A percentile compares a stretch with the other conserved stretches of the same genome.
phyloP scores from a whole-genome alignment of 2,113 vertebrate species.

The Girardinichthys multiradiatus region DNA sequence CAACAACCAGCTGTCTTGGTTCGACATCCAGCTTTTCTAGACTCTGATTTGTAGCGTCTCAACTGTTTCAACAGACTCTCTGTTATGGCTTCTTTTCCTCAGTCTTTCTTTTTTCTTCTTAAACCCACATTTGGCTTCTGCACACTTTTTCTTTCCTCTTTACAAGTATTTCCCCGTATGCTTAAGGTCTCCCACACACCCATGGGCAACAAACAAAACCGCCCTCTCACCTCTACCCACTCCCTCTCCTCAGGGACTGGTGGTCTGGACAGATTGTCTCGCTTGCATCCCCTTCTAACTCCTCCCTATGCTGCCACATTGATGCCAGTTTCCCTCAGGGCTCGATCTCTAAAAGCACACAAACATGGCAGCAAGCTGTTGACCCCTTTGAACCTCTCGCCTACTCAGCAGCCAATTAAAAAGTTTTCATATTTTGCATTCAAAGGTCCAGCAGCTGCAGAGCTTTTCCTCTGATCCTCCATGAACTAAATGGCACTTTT shows the following conservation, averaged over 20 bases:
- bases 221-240: constrained; percentile 57
- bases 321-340: constrained; percentile 62
- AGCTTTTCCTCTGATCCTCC: neutral
- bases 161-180: neutral
- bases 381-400: constrained; percentile 41
- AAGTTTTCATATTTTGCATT: constrained; percentile 26
- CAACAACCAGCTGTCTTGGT: constrained; percentile 76
- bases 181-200: constrained; percentile 16
- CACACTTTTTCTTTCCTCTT: constrained; percentile 19
- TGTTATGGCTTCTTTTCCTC: constrained; percentile 12
- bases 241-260: constrained; percentile 41
- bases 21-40: constrained; percentile 54
- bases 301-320: constrained; percentile 31
- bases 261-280: constrained; percentile 55
- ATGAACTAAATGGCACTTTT: neutral
- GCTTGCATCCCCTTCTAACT: constrained; percentile 10
- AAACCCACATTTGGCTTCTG: constrained; percentile 2
- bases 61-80: constrained; percentile 41
- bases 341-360: constrained; percentile 49
- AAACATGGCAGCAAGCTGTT: constrained; percentile 50
- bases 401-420: constrained; percentile 56
- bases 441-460: neutral
- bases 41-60: constrained; percentile 68
- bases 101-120: constrained; percentile 3
- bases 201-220: constrained; percentile 13